Conservation (phyloP, 2,113 vertebrate species). For the Mormyrus lacerda region DNA sequence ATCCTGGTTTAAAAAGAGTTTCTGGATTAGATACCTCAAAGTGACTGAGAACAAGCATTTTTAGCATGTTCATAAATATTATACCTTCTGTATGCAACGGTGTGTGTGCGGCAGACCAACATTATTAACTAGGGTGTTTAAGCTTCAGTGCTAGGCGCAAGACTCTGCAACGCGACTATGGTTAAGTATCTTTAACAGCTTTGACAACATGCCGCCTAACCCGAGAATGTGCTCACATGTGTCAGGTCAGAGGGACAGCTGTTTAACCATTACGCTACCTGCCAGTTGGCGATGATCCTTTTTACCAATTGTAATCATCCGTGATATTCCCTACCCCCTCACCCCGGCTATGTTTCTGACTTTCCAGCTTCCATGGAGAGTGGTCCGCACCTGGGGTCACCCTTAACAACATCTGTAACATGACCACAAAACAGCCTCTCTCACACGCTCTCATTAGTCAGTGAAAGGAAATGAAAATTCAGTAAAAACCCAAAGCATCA, state of each 20-base stretch:
- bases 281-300: background rate
- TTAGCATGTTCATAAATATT: background rate
- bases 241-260: background rate
- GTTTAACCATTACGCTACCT: background rate
- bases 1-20: background rate
- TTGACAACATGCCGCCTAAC: background rate
- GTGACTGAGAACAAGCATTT: background rate
- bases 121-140: background rate
- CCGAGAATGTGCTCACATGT: background rate
- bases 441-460: conserved; percentile 13
- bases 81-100: background rate
- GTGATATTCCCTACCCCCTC: background rate
- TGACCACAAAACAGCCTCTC: conserved; percentile 20
- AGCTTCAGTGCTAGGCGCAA: background rate
- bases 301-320: background rate
- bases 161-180: background rate
- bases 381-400: conserved; percentile 11
- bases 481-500: conserved; percentile 29
- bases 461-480: conserved; percentile 25
- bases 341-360: background rate
- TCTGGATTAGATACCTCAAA: background rate
- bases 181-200: background rate
- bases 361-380: background rate
- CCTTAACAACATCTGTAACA: conserved; percentile 20
- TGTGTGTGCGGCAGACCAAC: background rate